A percentile compares a stretch with the other conserved stretches of the same genome.
phyloP scores from a whole-genome alignment of 1,140 invertebrate species.

The Phenacoccus solenopsis region DNA sequence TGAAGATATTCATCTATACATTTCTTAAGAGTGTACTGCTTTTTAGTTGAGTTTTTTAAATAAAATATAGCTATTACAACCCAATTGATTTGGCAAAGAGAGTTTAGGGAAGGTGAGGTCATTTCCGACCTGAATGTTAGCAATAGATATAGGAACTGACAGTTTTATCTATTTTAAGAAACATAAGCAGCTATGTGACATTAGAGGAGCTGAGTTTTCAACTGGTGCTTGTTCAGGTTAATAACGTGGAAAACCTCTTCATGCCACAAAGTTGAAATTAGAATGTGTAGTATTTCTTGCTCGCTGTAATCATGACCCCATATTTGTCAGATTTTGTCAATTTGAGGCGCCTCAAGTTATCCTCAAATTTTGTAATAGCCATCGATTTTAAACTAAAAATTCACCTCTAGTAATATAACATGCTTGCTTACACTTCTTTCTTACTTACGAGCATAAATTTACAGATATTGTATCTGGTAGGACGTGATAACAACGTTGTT shows the following conservation, averaged over 20 bases:
- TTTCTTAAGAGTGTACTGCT: not conserved
- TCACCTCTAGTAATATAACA: too few species aligned
- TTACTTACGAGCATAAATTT: slow-evolving; percentile 31
- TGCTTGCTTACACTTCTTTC: not conserved
- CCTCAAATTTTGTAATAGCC: not conserved
- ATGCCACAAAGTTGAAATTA: too few species aligned
- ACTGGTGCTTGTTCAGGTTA: slow-evolving; percentile 13
- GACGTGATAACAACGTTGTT: slow-evolving; percentile 41
- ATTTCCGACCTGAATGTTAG: too few species aligned
- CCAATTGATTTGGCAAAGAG: too few species aligned
- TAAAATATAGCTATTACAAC: too few species aligned
- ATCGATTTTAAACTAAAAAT: not conserved
- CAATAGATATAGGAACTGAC: too few species aligned
- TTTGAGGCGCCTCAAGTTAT: not conserved
- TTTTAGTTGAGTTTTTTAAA: too few species aligned
- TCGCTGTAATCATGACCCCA: too few species aligned
- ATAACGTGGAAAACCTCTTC: too few species aligned
- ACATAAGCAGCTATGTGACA: not conserved
- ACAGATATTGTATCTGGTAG: slow-evolving; percentile 47
- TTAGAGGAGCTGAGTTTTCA: slow-evolving; percentile 11
- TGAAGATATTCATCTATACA: slow-evolving; percentile 30
- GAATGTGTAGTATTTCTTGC: too few species aligned
- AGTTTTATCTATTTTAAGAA: too few species aligned
- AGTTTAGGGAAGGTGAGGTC: too few species aligned
- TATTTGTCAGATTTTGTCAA: not conserved